Base-by-base conservation (phyloP, 2,797 vertebrate genomes). In the Anableps anableps region DNA sequence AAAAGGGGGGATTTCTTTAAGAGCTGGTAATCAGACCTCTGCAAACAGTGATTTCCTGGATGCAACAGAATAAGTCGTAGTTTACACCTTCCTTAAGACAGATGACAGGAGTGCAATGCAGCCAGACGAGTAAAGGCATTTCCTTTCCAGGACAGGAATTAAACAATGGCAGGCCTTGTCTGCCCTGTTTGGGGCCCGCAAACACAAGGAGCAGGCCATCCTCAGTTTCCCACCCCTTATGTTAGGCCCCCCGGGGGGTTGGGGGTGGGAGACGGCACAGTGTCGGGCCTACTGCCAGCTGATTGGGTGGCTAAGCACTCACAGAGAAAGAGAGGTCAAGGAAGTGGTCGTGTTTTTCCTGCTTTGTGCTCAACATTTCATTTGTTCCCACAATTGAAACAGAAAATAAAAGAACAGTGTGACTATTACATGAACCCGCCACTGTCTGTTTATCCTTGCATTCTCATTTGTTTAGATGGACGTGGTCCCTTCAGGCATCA, bases 121-220 rank as follows among this genome's bases (percentile, higher is more conserved):
- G 89, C 71, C 86, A 76, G 86, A 90, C 88, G 3, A 92, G 86
- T 81, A 60, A n/a, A 88, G 89, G 87, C 83, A 91, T 90, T 92
- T 94, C 93, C 93, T 88, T 68, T 74, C 38, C 80, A 86, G 84
- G 86, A 89, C 60, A 71, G 75, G 79, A 80, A 88, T 81, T 73
- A 80, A 92, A 94, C 91, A 92, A 92, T 89, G 86, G 83, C 80
- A 77, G 31, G 80, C 80, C 78, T 62, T 89, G 87, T 91, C 53
- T 76, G 85, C 76, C 71, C 41, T 51, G 62, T 77, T 77, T 68
- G 58, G 76, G 70, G 80, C 64, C 76, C 26, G 0, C 21, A 78
- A 19, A 79, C 38, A 53, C 80, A 55, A 58, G 0, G 53, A 75
- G 72, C 21, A 48, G 79, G 72, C 77, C 51, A 23, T 79, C 84